These are phyloP conservation scores for Drosophila ercepeae DNA, from an alignment of 1,140 invertebrate genomes.

Conservation along the genomic window DNA sequence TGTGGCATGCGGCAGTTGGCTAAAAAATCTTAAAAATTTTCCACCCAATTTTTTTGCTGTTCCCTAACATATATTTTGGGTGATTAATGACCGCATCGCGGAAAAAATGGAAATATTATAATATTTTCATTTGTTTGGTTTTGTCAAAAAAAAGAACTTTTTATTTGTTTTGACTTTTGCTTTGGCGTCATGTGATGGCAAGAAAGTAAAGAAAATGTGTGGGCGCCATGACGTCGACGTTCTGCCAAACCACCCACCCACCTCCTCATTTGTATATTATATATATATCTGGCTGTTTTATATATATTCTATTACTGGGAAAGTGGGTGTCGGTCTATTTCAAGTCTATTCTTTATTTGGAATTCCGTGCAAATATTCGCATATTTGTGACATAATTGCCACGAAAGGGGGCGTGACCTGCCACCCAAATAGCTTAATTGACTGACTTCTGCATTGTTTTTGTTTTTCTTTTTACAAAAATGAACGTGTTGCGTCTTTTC, in stretches of 20 bases:
- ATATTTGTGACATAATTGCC: slow-evolving; percentile 47
- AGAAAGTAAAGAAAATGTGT: slow-evolving; percentile 19
- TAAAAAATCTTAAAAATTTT: slow-evolving; percentile 51
- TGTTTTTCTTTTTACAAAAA: background rate
- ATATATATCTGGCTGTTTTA: background rate
- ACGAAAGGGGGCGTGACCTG: slow-evolving; percentile 7
- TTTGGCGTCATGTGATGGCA: slow-evolving; percentile 70
- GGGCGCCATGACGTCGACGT: slow-evolving; percentile 72
- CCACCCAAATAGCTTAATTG: slow-evolving; percentile 12
- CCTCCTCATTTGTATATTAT: background rate
- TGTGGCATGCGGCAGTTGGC: slow-evolving; percentile 45
- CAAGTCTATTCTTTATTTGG: slow-evolving; percentile 15
- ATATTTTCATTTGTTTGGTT: slow-evolving; percentile 45
- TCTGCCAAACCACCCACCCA: background rate
- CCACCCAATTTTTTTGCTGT: slow-evolving; percentile 30
- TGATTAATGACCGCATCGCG: slow-evolving; percentile 50
- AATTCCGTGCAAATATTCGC: slow-evolving; percentile 30
- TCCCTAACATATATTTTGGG: slow-evolving; percentile 26
- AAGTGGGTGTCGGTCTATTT: slow-evolving; percentile 34
- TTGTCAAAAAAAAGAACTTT: slow-evolving; percentile 4
- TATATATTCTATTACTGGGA: slow-evolving; percentile 11
- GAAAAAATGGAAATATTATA: slow-evolving; percentile 37
- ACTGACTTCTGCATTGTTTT: slow-evolving; percentile 4
- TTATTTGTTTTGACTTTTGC: slow-evolving; percentile 23
- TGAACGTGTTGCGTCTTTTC: slow-evolving; percentile 29